Base-by-base conservation (phyloP, 2,888 invertebrate genomes). In the Heliconius cydno region DNA sequence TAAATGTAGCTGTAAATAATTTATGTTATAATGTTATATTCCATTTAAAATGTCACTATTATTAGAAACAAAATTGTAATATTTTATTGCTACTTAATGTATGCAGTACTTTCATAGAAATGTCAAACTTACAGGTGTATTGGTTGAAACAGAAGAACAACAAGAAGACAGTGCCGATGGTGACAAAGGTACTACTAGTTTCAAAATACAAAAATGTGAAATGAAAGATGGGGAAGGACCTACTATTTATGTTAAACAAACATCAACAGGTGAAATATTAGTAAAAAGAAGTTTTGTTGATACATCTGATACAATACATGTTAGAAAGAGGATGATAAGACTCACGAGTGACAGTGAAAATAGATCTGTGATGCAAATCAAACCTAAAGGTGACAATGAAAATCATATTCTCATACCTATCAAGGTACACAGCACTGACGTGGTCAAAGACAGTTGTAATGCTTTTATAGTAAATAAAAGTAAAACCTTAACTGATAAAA, bases 71-170 rank as follows among this genome's bases (percentile, higher is more conserved):
- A 63, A 41, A n/a, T 63, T 63, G 25, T 25, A n/a, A n/a, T n/a
- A 63, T 63, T 25, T 10, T 25, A 63, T n/a, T 63, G 3, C 60
- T 63, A 12, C 12, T 25, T 63, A 25, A 63, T 25, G 5, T 60
- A 60, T 73, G 30, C 34, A 72, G 12, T 6, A 25, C 2, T 73
- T 7, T 73, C 15, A 57, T 60, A 34, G 34, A 57, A 60, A 3
- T 34, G 1, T 57, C 25, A 1, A 34, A 3, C 34, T 89, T 89
- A 25, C 84, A 96, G 96, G 96, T 86, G 96, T 96, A 90, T 88
- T 97, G 84, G 90, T 96, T 76, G 96, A 96, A 90, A 92, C 90
- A 60, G 96, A 96, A 84, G 95, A 95, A 72, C 95, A 95, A 77
- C 95, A 95, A 82, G 96, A 96, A 82, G 96, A 96, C 76, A 93